Conservation (phyloP, 1,140 invertebrate genomes). For the Paracyclopina nana region DNA sequence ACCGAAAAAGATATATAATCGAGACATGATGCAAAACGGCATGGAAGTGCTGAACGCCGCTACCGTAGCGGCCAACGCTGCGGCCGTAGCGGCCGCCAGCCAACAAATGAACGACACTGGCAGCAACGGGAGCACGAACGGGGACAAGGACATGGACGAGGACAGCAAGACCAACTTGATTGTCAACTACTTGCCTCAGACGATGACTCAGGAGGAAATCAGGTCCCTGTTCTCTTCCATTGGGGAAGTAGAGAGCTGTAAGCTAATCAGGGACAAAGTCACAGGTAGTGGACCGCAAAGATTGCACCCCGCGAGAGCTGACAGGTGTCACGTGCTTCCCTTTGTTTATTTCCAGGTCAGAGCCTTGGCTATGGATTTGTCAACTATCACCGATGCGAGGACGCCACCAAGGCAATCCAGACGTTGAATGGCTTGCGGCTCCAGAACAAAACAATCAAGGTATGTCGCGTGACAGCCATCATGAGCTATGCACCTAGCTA, state of each 20-base stretch:
- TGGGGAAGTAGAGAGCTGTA: conserved; percentile 96
- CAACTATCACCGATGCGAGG: conserved; percentile 88
- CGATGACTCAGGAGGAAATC: conserved; percentile 98
- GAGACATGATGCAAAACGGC: conserved; percentile 73
- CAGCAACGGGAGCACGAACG: conserved; percentile 3
- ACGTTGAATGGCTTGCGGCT: conserved; percentile 87
- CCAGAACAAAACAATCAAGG: conserved; percentile 99
- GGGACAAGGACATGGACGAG: conserved; percentile 22
- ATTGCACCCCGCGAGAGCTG: background rate
- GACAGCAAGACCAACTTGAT: conserved; percentile 96
- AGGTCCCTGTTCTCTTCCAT: conserved; percentile 89
- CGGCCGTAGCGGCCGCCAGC: conserved; percentile 24
- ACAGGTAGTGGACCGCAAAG: conserved; percentile 41
- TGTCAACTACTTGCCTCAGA: conserved; percentile 97
- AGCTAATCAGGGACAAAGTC: conserved; percentile 92
- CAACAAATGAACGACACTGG: background rate
- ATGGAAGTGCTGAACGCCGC: conserved; percentile 34
- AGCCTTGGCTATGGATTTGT: conserved; percentile 98
- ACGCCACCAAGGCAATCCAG: conserved; percentile 93
- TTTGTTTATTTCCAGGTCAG: conserved; percentile 48
- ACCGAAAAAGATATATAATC: too few relatives aligned
- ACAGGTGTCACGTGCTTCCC: background rate
- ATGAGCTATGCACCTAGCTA: too few relatives aligned
- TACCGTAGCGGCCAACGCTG: conserved; percentile 38
- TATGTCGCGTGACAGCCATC: conserved; percentile 32